Evolutionary conservation across 2,797 vertebrate genomes (phyloP), one percentile per base, ranked within the genome.

Genomic region (Molossus molossus): DNA sequence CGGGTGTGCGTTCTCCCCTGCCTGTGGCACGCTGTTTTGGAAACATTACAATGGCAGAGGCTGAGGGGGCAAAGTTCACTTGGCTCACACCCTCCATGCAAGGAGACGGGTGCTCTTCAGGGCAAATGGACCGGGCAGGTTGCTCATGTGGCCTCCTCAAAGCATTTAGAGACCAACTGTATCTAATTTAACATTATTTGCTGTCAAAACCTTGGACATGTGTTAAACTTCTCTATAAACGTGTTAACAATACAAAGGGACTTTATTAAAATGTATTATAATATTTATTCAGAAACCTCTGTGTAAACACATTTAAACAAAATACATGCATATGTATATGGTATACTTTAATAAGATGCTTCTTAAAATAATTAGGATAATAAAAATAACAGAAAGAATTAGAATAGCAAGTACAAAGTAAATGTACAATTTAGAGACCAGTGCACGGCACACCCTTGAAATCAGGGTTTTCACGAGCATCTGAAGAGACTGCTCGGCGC

Each of bases 1-100:
- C 75, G 73, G 75, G 37, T 45, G 67, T 60, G 12, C 37, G 77
- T 20, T 80, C 91, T 96, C 48, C 55, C 80, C 58, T 65, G 13
- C 27, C 33, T 57, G 50, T 25, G 18, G 23, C 50, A 77, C 62
- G 58, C 84, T n/a, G 18, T 84, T 92, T 93, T 93, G 77, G 77
- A 85, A 92, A 93, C 80, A 95, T 79, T 93, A 84, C 93, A 96
- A 91, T 90, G 92, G 93, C 60, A 83, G 72, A 94, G 58, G 33
- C 25, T 0, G 13, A 77, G 70, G 37, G 60, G 83, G 25, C 9
- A 75, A 81, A 91, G 67, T n/a, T 93, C 90, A 21, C 55, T 60
- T 37, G 33, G 45, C 79, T 29, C 45, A 72, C 33, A 11, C 2
- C 25, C 18, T 69, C 60, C 2, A 0, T 21, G 25, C 82, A 73